Conservation (phyloP, 2,797 vertebrate genomes). For the Antrozous pallidus region DNA sequence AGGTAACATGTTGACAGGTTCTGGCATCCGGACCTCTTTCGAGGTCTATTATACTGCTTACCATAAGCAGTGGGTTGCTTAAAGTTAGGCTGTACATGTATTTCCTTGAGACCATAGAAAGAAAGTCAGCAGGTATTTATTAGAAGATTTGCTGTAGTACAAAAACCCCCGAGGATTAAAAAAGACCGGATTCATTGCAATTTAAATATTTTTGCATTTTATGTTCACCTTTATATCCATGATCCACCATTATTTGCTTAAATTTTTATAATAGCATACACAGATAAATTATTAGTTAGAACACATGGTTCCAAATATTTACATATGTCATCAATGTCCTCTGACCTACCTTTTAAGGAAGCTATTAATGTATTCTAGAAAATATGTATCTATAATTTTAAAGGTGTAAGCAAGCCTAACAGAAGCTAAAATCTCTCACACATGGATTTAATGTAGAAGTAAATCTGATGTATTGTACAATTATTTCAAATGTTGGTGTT, state of each 20-base stretch:
- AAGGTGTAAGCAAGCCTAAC: not conserved
- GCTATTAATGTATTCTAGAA: slow-evolving; percentile 66
- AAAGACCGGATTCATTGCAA: slow-evolving; percentile 64
- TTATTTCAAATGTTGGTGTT: not conserved
- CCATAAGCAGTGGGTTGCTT: not conserved
- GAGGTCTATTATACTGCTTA: too few species aligned
- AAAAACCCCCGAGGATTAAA: slow-evolving; percentile 50
- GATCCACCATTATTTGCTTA: slow-evolving; percentile 78
- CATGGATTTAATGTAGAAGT: not conserved
- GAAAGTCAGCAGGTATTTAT: slow-evolving; percentile 63
- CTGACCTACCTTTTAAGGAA: slow-evolving; percentile 73
- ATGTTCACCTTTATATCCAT: slow-evolving; percentile 73
- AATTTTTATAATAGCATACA: slow-evolving; percentile 73
- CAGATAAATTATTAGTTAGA: slow-evolving; percentile 74
- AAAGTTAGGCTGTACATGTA: fast-evolving
- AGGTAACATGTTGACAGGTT: not conserved
- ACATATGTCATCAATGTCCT: slow-evolving; percentile 53
- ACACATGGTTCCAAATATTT: slow-evolving; percentile 78
- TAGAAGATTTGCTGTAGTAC: slow-evolving; percentile 22
- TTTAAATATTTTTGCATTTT: slow-evolving; percentile 78
- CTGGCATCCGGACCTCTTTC: not conserved
- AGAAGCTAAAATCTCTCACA: not conserved
- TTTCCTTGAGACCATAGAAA: slow-evolving; percentile 63
- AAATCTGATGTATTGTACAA: not conserved
- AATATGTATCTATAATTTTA: slow-evolving; percentile 39